These are phyloP conservation scores for Gnatocerus cornutus DNA, from an alignment of 2,888 invertebrate species.

Conservation along the genomic window DNA sequence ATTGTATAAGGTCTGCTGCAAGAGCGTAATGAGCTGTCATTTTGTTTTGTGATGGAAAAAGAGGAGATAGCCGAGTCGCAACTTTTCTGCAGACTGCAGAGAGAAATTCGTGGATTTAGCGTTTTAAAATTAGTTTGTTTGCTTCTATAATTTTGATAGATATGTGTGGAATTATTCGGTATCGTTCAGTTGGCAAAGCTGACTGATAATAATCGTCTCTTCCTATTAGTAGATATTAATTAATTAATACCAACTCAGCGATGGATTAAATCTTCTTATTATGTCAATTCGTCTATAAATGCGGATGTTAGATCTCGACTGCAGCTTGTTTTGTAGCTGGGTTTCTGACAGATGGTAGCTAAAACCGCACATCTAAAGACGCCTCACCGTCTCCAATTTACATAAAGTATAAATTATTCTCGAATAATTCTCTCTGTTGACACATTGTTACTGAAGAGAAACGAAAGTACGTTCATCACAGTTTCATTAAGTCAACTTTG, in stretches of 20 bases:
- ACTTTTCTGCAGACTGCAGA: too few species aligned
- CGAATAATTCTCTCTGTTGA: slow-evolving; percentile 11
- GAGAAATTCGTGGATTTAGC: too few species aligned
- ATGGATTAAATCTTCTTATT: slow-evolving; percentile 16
- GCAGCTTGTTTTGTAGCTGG: slow-evolving; percentile 3
- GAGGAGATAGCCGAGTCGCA: background rate
- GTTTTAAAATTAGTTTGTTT: too few species aligned
- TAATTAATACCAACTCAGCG: slow-evolving; percentile 12
- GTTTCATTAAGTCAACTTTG: slow-evolving; percentile 3
- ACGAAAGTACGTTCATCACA: slow-evolving; percentile 8
- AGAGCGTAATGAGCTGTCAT: slow-evolving; percentile 24
- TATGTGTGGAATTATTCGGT: too few species aligned
- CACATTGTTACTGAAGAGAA: slow-evolving; percentile 10
- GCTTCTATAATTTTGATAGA: too few species aligned
- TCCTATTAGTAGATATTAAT: background rate
- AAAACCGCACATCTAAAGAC: slow-evolving; percentile 11
- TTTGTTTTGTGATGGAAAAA: slow-evolving; percentile 14
- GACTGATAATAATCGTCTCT: slow-evolving; percentile 1
- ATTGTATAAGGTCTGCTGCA: slow-evolving; percentile 20
- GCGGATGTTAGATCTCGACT: background rate
- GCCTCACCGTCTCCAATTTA: slow-evolving; percentile 20
- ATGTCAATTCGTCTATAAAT: slow-evolving; percentile 9
- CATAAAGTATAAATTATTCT: slow-evolving; percentile 34
- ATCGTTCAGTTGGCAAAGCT: too few species aligned
- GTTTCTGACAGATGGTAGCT: slow-evolving; percentile 27